phyloP scores from a whole-genome alignment of 2,113 vertebrate genomes.

The Oenanthe melanoleuca region DNA sequence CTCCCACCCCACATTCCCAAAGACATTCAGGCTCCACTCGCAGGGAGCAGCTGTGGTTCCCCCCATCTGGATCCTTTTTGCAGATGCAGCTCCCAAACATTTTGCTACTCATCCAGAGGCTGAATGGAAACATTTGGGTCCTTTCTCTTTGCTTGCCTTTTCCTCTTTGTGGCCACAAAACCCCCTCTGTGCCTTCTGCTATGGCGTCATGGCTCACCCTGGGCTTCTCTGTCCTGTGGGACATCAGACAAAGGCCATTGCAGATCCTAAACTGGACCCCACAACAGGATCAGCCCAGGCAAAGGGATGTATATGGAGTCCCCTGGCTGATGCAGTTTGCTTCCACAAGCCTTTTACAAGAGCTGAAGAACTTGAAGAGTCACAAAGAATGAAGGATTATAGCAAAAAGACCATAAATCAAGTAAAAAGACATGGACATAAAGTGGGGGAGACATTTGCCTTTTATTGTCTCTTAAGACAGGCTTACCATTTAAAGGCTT shows the following conservation, averaged over 20 bases:
- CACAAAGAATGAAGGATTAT: constrained; percentile 44
- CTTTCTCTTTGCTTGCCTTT: not conserved
- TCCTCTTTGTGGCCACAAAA: not conserved
- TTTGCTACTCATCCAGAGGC: not conserved
- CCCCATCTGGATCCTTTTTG: constrained; percentile 54
- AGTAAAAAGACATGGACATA: constrained; percentile 11
- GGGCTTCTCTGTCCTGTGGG: not conserved
- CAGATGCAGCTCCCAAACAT: not conserved
- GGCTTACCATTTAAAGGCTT: constrained; percentile 50
- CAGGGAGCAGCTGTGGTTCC: constrained; percentile 26
- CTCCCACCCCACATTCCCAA: constrained; percentile 8
- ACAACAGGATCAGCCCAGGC: not conserved
- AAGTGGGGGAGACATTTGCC: constrained; percentile 42
- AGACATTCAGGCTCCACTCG: not conserved
- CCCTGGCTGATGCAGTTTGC: not conserved
- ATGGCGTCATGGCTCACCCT: not conserved
- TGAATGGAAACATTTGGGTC: constrained; percentile 14
- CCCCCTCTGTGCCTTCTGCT: not conserved
- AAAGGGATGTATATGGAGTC: not conserved
- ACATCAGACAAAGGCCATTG: not conserved
- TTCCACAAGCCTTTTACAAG: not conserved
- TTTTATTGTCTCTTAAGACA: constrained; percentile 56
- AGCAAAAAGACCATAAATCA: constrained; percentile 15
- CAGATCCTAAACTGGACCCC: not conserved
- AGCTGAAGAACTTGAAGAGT: not conserved